Evolutionary conservation across 2,888 invertebrate species (phyloP).

Genomic region (Sarcophaga carnaria): DNA sequence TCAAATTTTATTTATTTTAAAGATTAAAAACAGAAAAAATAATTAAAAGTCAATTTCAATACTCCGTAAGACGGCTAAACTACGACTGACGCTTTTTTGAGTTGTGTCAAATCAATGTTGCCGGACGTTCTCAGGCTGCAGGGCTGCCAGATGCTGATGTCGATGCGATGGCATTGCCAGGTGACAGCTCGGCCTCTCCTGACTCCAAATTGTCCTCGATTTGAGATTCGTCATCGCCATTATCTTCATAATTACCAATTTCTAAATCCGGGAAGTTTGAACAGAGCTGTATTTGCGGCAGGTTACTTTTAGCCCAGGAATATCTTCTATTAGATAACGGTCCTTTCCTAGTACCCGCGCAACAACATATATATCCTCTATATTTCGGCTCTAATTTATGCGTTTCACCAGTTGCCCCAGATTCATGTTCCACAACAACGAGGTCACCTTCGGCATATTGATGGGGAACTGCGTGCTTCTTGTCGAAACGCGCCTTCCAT

Average conservation of each 20-base stretch:
- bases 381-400: slow-evolving; percentile 66
- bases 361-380: slow-evolving; percentile 62
- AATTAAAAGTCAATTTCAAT: no score
- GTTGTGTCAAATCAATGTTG: no score
- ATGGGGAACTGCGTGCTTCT: slow-evolving; percentile 39
- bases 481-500: slow-evolving; percentile 61
- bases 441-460: slow-evolving; percentile 51
- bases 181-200: no score
- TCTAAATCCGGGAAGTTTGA: slow-evolving; percentile 9
- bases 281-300: slow-evolving; percentile 52
- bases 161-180: no score
- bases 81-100: no score
- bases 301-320: slow-evolving; percentile 47
- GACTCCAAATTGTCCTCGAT: slow-evolving; percentile 40
- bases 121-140: no score
- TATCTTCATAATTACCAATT: not conserved
- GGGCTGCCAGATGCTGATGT: no score
- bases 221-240: slow-evolving; percentile 12
- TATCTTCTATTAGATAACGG: slow-evolving; percentile 66
- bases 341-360: slow-evolving; percentile 58
- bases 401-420: slow-evolving; percentile 61
- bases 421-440: slow-evolving; percentile 55
- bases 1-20: no score
- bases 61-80: no score
- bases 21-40: no score